Evolutionary conservation across 2,888 invertebrate species (phyloP), one percentile per base, ranked within the genome.

Genomic region (Vannuccia rotundouncinata): DNA sequence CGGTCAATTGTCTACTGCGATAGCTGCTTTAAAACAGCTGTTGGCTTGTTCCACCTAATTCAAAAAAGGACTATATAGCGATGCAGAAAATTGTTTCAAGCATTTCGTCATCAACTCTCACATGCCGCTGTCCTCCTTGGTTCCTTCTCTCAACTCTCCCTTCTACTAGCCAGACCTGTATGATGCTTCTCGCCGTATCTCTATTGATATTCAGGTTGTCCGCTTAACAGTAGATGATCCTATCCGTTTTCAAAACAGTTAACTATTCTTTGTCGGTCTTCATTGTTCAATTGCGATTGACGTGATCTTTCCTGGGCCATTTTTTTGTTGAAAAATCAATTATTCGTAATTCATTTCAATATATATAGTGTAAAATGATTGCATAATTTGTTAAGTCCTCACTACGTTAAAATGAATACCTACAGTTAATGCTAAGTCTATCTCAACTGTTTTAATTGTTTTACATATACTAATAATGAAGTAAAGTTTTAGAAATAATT

Each of bases 71-170:
- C n/a, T n/a, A n/a, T n/a, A n/a, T 75, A 29, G 75, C 75, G 75
- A 75, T 75, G 29, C 5, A n/a, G 10, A 75, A 29, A n/a, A 75
- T 31, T 31, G 75, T 75, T 29, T 29, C 31, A 29, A 75, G 75
- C 75, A 75, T 75, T 75, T 75, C 75, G 75, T 75, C 75, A 75
- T 75, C 22, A 29, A 75, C 75, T 29, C 75, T 29, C 29, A 28
- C 75, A 31, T 29, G 29, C 31, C 75, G 31, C 75, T 75, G 75
- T 29, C 75, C 75, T 29, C 75, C 75, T 27, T 75, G 75, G 29
- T 29, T 31, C 75, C 29, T 29, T 75, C 75, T 75, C 31, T 75
- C 10, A 75, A 75, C 31, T 75, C 75, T 13, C 22, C 75, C 75
- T 75, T 75, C 75, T 75, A 29, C 31, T 75, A 29, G 13, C 75